Evolutionary conservation across 2,888 invertebrate genomes (phyloP).

Genomic region (Agrotis ipsilon): DNA sequence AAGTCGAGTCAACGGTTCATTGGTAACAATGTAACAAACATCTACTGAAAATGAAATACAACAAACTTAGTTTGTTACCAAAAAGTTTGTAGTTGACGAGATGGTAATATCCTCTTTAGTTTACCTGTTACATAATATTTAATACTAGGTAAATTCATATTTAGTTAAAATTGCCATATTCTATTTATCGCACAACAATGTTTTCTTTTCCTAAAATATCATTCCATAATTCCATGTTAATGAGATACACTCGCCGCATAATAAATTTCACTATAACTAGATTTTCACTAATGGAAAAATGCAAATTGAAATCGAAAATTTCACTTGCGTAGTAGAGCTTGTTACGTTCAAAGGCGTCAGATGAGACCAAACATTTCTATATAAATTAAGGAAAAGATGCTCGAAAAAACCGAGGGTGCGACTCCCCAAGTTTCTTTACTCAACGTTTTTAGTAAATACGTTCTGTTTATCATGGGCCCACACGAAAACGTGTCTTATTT

Average conservation of each 20-base stretch:
- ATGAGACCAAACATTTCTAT: slow-evolving; percentile 89
- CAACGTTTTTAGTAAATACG: slow-evolving; percentile 88
- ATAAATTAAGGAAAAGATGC: slow-evolving; percentile 90
- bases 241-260: slow-evolving; percentile 29
- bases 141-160: too few relatives aligned
- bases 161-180: too few relatives aligned
- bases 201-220: background rate
- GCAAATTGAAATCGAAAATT: slow-evolving; percentile 75
- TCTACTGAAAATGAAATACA: background rate
- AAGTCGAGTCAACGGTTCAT: slow-evolving; percentile 4
- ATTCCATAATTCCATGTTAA: background rate
- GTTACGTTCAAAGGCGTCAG: slow-evolving; percentile 84
- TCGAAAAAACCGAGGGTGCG: slow-evolving; percentile 86
- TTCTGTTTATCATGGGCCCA: slow-evolving; percentile 69
- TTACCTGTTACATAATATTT: too few relatives aligned
- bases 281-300: slow-evolving; percentile 62
- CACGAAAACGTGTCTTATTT: slow-evolving; percentile 75
- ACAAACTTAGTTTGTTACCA: too few relatives aligned
- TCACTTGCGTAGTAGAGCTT: slow-evolving; percentile 75
- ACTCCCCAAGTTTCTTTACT: slow-evolving; percentile 87
- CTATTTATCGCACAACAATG: background rate
- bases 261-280: slow-evolving; percentile 29
- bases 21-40: background rate
- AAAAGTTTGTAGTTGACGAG: background rate
- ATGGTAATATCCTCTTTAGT: background rate